phyloP scores from a whole-genome alignment of 2,113 vertebrate species.

The Anarrhichthys ocellatus region DNA sequence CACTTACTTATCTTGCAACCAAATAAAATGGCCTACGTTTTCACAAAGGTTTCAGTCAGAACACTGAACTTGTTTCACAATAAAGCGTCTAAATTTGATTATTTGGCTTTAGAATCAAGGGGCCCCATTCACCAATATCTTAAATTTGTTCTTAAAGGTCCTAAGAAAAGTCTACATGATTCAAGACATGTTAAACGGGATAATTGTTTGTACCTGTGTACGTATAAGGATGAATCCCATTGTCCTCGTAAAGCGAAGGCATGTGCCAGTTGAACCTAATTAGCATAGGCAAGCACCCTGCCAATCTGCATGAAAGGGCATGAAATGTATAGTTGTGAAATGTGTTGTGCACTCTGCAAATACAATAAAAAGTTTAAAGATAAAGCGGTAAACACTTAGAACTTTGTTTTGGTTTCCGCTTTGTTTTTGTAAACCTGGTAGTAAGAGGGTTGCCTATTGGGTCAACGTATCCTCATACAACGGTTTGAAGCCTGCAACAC shows the following conservation, averaged over 20 bases:
- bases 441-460: not conserved
- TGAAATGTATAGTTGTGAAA: not conserved
- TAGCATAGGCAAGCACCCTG: not conserved
- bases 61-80: not conserved
- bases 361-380: not conserved
- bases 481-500: too few relatives aligned
- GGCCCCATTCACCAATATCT: not conserved
- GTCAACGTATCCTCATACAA: too few relatives aligned
- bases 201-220: not conserved
- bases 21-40: not conserved
- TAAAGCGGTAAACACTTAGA: not conserved
- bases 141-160: not conserved
- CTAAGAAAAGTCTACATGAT: not conserved
- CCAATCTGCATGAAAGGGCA: not conserved
- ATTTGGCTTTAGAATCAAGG: not conserved
- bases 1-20: not conserved
- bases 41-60: conserved; percentile 7
- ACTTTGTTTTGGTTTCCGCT: not conserved
- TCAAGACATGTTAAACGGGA: not conserved
- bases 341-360: not conserved
- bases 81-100: not conserved
- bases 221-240: not conserved
- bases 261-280: not conserved
- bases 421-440: not conserved
- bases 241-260: not conserved